These are phyloP conservation scores for Microtus richardsoni DNA, from an alignment of 2,113 vertebrate species.

Conservation along the genomic window DNA sequence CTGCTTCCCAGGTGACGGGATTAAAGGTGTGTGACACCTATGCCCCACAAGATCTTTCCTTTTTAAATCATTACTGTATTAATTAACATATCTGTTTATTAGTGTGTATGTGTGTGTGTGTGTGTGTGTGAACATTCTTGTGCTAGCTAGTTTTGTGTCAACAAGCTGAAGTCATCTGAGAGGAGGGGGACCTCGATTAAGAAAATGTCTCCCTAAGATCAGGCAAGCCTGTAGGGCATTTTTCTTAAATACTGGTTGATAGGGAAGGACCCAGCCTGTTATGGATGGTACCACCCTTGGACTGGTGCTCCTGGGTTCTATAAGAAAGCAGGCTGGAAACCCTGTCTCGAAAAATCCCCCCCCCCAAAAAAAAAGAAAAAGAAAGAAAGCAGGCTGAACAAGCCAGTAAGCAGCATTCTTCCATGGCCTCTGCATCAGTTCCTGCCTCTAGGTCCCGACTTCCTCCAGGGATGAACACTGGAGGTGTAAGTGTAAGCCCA, in stretches of 20 bases:
- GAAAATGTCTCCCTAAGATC: neutral
- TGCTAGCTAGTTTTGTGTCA: neutral
- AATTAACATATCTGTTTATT: neutral
- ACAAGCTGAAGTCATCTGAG: neutral
- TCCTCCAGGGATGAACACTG: neutral
- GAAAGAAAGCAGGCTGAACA: neutral
- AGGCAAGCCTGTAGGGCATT: neutral
- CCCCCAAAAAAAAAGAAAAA: too few species aligned
- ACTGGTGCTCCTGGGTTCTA: too few species aligned
- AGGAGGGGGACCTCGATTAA: neutral
- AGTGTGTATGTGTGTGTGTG: neutral
- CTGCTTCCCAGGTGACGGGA: neutral
- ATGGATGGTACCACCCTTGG: too few species aligned
- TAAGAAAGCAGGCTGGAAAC: neutral
- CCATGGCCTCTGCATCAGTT: neutral
- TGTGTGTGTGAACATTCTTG: neutral
- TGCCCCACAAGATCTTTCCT: neutral
- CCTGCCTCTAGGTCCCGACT: neutral
- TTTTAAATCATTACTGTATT: neutral
- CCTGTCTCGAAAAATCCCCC: too few species aligned
- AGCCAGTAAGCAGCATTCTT: neutral
- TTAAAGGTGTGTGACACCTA: neutral
- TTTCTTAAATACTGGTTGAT: neutral
- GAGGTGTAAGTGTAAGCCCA: too few species aligned
- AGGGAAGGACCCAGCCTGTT: too few species aligned